Percentiles rank a stretch among this genome's conserved stretches.
phyloP scores from a whole-genome alignment of 2,888 invertebrate genomes.

The Rhagonycha lutea region DNA sequence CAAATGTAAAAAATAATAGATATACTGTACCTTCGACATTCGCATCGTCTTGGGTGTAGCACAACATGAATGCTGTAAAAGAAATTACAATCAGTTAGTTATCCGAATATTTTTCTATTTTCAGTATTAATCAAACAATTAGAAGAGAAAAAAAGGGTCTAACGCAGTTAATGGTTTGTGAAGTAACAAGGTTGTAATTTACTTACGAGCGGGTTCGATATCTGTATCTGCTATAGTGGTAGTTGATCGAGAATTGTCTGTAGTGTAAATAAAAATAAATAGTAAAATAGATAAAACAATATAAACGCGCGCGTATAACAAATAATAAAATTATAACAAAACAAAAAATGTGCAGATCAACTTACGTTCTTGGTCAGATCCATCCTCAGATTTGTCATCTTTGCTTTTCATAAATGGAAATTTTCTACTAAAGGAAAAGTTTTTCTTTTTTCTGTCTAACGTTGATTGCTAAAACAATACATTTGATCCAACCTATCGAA shows the following conservation, averaged over 20 bases:
- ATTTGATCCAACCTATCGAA: neutral
- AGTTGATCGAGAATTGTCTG: constrained; percentile 52
- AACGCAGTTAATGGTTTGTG: neutral
- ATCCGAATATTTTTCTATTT: neutral
- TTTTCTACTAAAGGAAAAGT: constrained; percentile 96
- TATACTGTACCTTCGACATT: constrained; percentile 80
- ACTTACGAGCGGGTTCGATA: constrained; percentile 55
- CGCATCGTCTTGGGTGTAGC: constrained; percentile 91
- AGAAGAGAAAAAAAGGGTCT: neutral
- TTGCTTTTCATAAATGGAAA: constrained; percentile 99
- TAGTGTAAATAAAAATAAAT: constrained; percentile 48
- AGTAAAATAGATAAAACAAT: constrained; percentile 39
- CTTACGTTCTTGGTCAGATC: constrained; percentile 98
- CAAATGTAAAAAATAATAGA: constrained; percentile 35
- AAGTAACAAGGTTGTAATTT: constrained; percentile 29
- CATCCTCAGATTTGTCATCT: constrained; percentile 96
- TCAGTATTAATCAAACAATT: neutral
- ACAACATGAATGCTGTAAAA: constrained; percentile 92
- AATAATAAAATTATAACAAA: constrained; percentile 27
- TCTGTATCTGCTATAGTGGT: constrained; percentile 53
- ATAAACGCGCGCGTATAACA: constrained; percentile 16
- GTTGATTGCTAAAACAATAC: constrained; percentile 77
- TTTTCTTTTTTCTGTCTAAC: constrained; percentile 95
- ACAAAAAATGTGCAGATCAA: constrained; percentile 44
- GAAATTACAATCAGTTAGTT: constrained; percentile 49